Conservation (phyloP, 1,140 invertebrate genomes). For the Psix sp. region DNA sequence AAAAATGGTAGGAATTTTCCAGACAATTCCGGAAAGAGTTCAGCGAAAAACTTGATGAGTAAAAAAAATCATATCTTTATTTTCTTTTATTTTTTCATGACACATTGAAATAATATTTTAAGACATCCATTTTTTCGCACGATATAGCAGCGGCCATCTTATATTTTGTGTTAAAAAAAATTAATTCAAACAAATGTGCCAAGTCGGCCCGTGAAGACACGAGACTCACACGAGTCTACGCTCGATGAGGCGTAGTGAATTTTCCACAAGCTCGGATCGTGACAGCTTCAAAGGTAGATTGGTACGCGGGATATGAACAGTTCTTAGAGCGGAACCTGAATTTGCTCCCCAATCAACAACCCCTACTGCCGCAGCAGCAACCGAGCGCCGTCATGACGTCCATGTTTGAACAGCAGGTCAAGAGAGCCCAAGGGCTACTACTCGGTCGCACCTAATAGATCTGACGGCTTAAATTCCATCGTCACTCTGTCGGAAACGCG, state of each 20-base stretch:
- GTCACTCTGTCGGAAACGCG: constrained; percentile 73
- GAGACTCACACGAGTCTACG: constrained; percentile 66
- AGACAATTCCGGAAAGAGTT: too few species aligned
- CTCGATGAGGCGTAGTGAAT: constrained; percentile 73
- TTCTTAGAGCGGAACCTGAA: constrained; percentile 78
- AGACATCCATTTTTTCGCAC: too few species aligned
- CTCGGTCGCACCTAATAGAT: constrained; percentile 74
- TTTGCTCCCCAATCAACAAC: constrained; percentile 76
- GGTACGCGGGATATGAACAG: constrained; percentile 78
- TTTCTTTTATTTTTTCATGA: too few species aligned
- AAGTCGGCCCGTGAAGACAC: constrained; percentile 71
- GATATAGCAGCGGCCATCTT: constrained; percentile 77
- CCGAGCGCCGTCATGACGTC: constrained; percentile 73
- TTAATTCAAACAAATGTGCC: constrained; percentile 73
- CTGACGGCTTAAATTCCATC: constrained; percentile 74
- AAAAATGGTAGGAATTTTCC: too few species aligned
- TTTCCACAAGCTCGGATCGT: constrained; percentile 72
- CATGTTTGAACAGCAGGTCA: constrained; percentile 83
- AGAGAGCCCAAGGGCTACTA: constrained; percentile 82
- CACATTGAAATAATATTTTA: too few species aligned
- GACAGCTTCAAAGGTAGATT: constrained; percentile 78
- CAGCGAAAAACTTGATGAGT: too few species aligned
- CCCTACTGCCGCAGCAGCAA: constrained; percentile 46
- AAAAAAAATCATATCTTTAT: too few species aligned
- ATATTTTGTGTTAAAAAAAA: constrained; percentile 78